Conservation (phyloP, 1,140 invertebrate species). For the Trichomalopsis sarcophagae region DNA sequence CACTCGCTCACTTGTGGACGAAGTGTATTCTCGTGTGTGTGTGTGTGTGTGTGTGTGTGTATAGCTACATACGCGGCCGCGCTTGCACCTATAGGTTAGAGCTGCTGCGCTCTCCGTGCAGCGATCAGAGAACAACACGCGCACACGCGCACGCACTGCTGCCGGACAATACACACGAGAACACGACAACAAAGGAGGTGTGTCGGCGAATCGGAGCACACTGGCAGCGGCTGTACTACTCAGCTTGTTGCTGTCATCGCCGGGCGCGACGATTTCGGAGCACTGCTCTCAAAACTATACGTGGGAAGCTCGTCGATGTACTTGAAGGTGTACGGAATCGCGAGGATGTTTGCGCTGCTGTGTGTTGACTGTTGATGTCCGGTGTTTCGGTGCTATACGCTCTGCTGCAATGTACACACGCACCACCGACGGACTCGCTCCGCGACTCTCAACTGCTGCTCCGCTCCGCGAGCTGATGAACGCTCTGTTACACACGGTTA, state of each 20-base stretch:
- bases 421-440: not conserved
- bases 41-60: not conserved
- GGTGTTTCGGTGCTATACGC: not conserved
- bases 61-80: no score
- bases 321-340: no score
- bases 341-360: no score
- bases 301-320: no score
- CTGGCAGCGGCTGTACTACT: not conserved
- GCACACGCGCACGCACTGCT: slow-evolving; percentile 2
- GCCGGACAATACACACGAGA: not conserved
- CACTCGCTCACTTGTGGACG: slow-evolving; percentile 24
- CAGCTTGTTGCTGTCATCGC: not conserved
- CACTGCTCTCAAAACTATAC: not conserved
- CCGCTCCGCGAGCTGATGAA: slow-evolving; percentile 11
- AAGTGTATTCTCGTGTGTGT: not conserved
- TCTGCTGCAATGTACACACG: not conserved
- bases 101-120: no score
- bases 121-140: not conserved
- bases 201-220: no score
- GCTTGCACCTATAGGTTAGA: not conserved
- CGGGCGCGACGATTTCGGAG: not conserved
- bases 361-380: not conserved
- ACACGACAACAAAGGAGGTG: not conserved
- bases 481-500: not conserved
- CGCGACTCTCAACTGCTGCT: slow-evolving; percentile 12